Evolutionary conservation across 2,888 invertebrate genomes (phyloP).

Genomic region (Ashinkailepas kermadecensis): DNA sequence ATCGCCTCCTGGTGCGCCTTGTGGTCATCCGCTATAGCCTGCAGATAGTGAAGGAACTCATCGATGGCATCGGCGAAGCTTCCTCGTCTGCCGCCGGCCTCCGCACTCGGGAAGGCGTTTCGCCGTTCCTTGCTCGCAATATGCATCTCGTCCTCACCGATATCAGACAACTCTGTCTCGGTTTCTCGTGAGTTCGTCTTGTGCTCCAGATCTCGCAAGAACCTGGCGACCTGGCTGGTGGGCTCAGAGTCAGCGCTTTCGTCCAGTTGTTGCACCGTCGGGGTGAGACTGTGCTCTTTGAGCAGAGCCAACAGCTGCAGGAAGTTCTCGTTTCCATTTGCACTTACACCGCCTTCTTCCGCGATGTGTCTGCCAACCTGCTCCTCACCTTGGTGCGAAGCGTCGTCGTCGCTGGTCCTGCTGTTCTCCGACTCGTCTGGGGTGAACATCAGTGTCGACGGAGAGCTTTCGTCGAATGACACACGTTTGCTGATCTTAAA

Average conservation of each 20-base stretch:
- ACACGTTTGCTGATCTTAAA: not conserved
- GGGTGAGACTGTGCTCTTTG: not conserved
- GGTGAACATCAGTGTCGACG: not conserved
- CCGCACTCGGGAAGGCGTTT: not conserved
- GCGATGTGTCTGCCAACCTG: too few relatives aligned
- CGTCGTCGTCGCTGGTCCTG: not conserved
- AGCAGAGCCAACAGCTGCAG: not conserved
- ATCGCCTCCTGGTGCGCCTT: conserved; percentile 13
- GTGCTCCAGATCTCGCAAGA: not conserved
- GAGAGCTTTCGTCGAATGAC: not conserved
- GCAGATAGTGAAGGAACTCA: not conserved
- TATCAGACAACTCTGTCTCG: not conserved
- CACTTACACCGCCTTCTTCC: too few relatives aligned
- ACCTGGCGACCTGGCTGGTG: not conserved
- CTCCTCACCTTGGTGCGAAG: too few relatives aligned
- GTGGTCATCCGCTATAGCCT: not conserved
- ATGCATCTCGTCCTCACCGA: not conserved
- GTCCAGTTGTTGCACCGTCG: not conserved
- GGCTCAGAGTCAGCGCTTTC: not conserved
- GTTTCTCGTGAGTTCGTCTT: not conserved
- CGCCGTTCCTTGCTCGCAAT: not conserved
- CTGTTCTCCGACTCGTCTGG: not conserved
- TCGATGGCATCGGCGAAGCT: not conserved
- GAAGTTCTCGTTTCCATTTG: not conserved
- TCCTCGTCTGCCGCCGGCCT: not conserved